These are phyloP conservation scores for Brachyopa scutellaris DNA, from an alignment of 2,888 invertebrate species.

Conservation along the genomic window DNA sequence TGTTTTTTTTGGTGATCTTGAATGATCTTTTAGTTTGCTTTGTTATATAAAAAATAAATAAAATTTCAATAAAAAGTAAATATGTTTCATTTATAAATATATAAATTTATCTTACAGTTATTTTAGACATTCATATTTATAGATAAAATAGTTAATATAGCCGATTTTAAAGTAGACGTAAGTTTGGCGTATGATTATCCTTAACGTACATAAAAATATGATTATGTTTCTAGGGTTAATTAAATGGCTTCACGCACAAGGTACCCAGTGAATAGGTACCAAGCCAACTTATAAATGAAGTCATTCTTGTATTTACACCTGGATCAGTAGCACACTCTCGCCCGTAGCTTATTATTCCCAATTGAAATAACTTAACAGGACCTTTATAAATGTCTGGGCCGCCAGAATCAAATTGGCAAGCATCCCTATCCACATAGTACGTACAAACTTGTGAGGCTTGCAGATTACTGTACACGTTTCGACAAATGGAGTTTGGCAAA, in stretches of 20 bases:
- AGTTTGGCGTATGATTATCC: too few relatives aligned
- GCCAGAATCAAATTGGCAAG: slow-evolving; percentile 83
- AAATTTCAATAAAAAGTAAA: too few relatives aligned
- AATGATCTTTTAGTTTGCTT: too few relatives aligned
- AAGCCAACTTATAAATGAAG: slow-evolving; percentile 84
- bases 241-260: slow-evolving; percentile 48
- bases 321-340: slow-evolving; percentile 82
- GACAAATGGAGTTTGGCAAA: slow-evolving; percentile 27
- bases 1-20: too few relatives aligned
- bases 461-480: slow-evolving; percentile 1
- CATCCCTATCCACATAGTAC: slow-evolving; percentile 80
- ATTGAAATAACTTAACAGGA: slow-evolving; percentile 78
- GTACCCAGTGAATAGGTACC: slow-evolving; percentile 71
- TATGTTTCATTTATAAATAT: too few relatives aligned
- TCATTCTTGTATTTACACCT: slow-evolving; percentile 84
- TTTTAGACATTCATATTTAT: too few relatives aligned
- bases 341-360: slow-evolving; percentile 84
- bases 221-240: too few relatives aligned
- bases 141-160: too few relatives aligned
- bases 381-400: slow-evolving; percentile 83
- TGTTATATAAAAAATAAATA: too few relatives aligned
- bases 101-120: too few relatives aligned
- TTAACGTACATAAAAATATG: too few relatives aligned
- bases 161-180: too few relatives aligned
- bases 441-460: slow-evolving; percentile 80